Evolutionary conservation across 2,113 vertebrate genomes (phyloP), one percentile per base, ranked within the genome.

Genomic region (Porphyrio hochstetteri): DNA sequence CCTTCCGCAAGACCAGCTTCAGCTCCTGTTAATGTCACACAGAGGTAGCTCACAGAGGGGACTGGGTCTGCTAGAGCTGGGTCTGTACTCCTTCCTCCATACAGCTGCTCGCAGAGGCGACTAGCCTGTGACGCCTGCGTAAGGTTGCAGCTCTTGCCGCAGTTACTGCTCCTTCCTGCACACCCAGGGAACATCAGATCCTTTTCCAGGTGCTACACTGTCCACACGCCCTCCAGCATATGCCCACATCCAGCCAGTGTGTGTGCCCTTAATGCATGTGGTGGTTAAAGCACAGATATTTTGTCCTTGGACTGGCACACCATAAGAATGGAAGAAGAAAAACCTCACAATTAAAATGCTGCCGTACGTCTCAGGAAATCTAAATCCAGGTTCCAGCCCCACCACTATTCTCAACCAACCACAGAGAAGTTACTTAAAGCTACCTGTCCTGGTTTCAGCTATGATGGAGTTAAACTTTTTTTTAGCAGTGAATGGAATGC

Each of bases 211-310:
- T 46, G 33, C 81, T 82, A 8, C 40, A n/a, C 17, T 11, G 12
- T n/a, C 14, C 27, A 16, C 17, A 14, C 10, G 13, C 6, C 13
- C 16, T 53, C 18, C 31, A 57, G 33, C 27, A 24, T 42, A 24
- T 1, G 4, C 16, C 68, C 48, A 1, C 2, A 0, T 65, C 40
- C 67, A 69, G 29, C 13, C 2, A 0, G 64, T 14, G 59, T 0
- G 55, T 0, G 1, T 42, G 31, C 59, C 77, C 14, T 68, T n/a
- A 31, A 75, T 29, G 4, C 42, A 56, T 0, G 0, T 29, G 24
- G n/a, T 90, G 15, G 18, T 42, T 70, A 64, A 78, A 78, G 60
- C 46, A 78, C 19, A 60, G 27, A 9, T 35, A 20, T 6, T 75
- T 31, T 19, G 17, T 18, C 25, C 78, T 87, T 55, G 16, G 29